Evolutionary conservation across 1,140 invertebrate genomes (phyloP).

Genomic region (Globodera rostochiensis): DNA sequence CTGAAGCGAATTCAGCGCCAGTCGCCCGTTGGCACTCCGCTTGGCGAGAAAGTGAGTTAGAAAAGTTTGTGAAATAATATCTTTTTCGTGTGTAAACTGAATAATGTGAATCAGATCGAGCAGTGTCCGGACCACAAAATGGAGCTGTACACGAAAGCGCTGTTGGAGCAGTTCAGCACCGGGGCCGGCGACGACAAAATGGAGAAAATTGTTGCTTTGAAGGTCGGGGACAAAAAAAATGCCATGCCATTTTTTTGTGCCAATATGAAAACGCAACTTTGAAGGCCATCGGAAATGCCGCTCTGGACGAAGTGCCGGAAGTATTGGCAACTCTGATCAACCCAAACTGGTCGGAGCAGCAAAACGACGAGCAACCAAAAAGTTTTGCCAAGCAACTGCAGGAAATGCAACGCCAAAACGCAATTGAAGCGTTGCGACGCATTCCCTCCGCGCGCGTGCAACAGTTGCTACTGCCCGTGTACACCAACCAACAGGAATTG

Average conservation of each 20-base stretch:
- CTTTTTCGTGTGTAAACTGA: constrained; percentile 46
- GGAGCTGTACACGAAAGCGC: constrained; percentile 14
- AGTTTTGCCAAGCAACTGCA: constrained; percentile 41
- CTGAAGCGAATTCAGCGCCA: constrained; percentile 24
- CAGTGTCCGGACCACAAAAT: constrained; percentile 55
- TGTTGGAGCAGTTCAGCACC: constrained; percentile 7
- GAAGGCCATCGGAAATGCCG: constrained; percentile 59
- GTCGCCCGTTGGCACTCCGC: constrained; percentile 17
- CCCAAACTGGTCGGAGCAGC: constrained; percentile 50
- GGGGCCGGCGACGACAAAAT: neutral
- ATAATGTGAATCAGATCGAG: constrained; percentile 30
- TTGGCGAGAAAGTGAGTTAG: constrained; percentile 33
- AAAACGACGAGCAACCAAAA: constrained; percentile 29
- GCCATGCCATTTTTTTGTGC: neutral
- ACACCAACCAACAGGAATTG: constrained; percentile 50
- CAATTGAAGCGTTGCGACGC: constrained; percentile 60
- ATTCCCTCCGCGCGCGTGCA: constrained; percentile 52
- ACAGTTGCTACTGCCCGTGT: constrained; percentile 54
- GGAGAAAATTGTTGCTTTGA: neutral
- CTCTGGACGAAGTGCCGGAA: constrained; percentile 38
- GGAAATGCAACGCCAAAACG: constrained; percentile 48
- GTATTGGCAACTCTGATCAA: constrained; percentile 21
- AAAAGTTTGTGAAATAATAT: neutral
- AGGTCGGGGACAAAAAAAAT: neutral
- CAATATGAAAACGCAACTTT: constrained; percentile 20